These are phyloP conservation scores for Cygnus buccinator DNA, from an alignment of 2,113 vertebrate genomes.

Conservation along the genomic window DNA sequence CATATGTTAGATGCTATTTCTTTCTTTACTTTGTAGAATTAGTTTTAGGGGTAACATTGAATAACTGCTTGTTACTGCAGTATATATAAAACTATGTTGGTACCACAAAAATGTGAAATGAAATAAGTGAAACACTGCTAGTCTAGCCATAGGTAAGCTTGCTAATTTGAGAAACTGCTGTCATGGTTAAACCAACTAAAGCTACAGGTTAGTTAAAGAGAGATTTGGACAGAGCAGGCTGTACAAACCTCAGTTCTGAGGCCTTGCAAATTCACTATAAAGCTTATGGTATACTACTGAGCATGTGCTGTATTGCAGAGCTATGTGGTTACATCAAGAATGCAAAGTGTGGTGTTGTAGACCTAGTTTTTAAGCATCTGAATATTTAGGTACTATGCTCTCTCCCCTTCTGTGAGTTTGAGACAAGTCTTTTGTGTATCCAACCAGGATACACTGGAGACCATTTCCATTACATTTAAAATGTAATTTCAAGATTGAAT, in stretches of 20 bases:
- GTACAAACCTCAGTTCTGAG: background rate
- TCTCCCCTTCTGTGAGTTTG: background rate
- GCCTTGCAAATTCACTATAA: background rate
- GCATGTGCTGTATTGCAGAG: background rate
- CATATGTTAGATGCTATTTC: background rate
- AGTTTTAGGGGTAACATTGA: background rate
- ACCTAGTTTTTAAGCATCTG: background rate
- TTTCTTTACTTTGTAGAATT: background rate
- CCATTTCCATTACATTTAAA: background rate
- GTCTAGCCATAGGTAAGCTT: background rate
- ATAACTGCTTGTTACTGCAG: background rate
- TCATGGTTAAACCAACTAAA: background rate
- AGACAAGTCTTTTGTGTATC: background rate
- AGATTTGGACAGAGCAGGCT: background rate
- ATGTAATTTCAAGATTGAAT: background rate
- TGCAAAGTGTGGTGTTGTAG: background rate
- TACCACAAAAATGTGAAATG: background rate
- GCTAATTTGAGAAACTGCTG: background rate
- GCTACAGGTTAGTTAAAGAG: background rate
- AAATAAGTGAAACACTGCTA: background rate
- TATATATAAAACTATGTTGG: background rate
- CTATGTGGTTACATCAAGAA: background rate
- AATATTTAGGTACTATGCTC: background rate
- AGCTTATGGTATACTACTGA: background rate
- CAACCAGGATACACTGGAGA: background rate